These are phyloP conservation scores for Eunapius fragilis DNA, from an alignment of 37 sponge, comb jelly and placozoan species.

Conservation along the genomic window DNA sequence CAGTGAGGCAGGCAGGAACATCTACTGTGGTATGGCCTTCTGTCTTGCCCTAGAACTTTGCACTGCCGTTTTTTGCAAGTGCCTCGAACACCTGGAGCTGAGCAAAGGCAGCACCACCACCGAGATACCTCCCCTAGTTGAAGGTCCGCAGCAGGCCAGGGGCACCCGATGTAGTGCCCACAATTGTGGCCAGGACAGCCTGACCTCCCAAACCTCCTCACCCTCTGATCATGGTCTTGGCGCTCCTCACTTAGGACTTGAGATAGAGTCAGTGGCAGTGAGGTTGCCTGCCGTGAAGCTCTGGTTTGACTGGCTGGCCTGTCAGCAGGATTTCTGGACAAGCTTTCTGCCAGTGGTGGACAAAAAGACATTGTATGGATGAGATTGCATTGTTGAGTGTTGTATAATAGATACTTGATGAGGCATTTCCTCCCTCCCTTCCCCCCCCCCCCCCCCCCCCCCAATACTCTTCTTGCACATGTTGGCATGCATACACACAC, in stretches of 20 bases:
- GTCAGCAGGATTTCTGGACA: conserved; percentile 46
- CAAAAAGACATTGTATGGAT: conserved; percentile 17
- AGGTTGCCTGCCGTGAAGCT: conserved; percentile 52
- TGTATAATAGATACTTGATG: not conserved
- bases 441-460: not conserved
- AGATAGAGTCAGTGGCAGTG: not conserved
- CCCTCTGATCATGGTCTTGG: too few relatives aligned
- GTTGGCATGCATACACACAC: not conserved
- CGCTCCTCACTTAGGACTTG: not conserved
- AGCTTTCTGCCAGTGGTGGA: not conserved
- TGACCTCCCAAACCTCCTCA: not conserved
- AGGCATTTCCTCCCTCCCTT: not conserved
- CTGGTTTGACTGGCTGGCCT: conserved; percentile 59
- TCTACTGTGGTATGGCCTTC: conserved; percentile 39
- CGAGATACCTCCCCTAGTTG: not conserved
- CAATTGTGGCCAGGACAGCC: not conserved
- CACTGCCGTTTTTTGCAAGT: not conserved
- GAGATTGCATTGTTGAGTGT: not conserved
- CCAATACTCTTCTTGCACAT: too few relatives aligned
- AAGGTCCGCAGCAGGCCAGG: not conserved
- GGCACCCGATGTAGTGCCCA: not conserved
- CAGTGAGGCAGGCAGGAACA: not conserved
- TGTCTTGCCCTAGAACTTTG: conserved; percentile 19
- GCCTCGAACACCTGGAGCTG: not conserved
- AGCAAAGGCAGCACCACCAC: not conserved